Percentiles rank a stretch among this genome's conserved stretches.
phyloP scores from a whole-genome alignment of 2,888 invertebrate species.

The Polyommatus icarus region DNA sequence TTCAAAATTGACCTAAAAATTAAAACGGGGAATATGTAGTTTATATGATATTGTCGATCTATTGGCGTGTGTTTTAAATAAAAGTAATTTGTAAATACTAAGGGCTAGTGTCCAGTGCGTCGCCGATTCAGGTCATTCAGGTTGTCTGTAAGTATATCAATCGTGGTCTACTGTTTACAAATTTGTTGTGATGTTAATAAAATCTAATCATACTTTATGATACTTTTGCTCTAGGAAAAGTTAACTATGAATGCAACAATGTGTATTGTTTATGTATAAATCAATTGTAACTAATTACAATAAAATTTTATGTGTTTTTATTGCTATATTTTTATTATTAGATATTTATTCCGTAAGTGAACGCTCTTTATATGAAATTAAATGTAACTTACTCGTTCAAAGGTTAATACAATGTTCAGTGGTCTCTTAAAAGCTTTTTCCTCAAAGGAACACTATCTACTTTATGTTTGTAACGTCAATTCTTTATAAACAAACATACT shows the following conservation, averaged over 20 bases:
- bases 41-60: too few relatives aligned
- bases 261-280: conserved; percentile 2
- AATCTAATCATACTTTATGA: not conserved
- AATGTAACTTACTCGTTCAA: not conserved
- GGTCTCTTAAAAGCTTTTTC: conserved; percentile 7
- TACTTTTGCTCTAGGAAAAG: conserved; percentile 18
- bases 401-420: conserved; percentile 5
- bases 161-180: too few relatives aligned
- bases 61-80: too few relatives aligned
- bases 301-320: conserved; percentile 21
- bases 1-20: too few relatives aligned
- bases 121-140: too few relatives aligned
- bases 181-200: not conserved
- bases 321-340: not conserved
- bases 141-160: too few relatives aligned
- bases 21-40: too few relatives aligned
- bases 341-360: not conserved
- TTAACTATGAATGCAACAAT: not conserved
- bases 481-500: not conserved
- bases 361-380: not conserved
- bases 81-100: too few relatives aligned
- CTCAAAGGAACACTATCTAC: not conserved
- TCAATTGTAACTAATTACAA: conserved; percentile 1
- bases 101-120: too few relatives aligned
- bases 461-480: conserved; percentile 3